These are phyloP conservation scores for Eilema sororculum DNA, from an alignment of 2,888 invertebrate species.

Conservation along the genomic window DNA sequence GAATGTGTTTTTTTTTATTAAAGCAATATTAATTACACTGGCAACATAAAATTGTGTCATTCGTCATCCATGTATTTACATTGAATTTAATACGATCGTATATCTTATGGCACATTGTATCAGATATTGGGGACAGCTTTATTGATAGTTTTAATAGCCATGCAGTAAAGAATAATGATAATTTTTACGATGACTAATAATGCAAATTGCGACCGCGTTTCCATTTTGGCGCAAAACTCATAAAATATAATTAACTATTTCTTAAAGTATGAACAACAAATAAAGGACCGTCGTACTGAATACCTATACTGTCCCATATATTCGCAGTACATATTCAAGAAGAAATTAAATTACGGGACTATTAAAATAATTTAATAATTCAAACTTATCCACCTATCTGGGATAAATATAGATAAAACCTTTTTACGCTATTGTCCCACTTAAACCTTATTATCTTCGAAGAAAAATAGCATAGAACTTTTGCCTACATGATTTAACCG, in stretches of 20 bases:
- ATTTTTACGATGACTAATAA: slow-evolving; percentile 49
- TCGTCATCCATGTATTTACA: slow-evolving; percentile 23
- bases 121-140: slow-evolving; percentile 40
- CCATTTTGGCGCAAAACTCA: slow-evolving; percentile 45
- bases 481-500: no score
- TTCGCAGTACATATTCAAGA: slow-evolving; percentile 22
- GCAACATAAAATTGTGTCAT: slow-evolving; percentile 22
- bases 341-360: neutral
- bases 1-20: neutral
- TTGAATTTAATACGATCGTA: slow-evolving; percentile 32
- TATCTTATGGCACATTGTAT: slow-evolving; percentile 30
- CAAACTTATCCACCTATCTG: no score
- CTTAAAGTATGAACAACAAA: slow-evolving; percentile 30
- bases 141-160: slow-evolving; percentile 50
- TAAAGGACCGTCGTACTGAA: no score
- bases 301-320: no score
- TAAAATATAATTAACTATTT: slow-evolving; percentile 25
- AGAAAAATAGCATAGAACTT: no score
- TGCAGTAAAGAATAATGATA: slow-evolving; percentile 47
- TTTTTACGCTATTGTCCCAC: no score
- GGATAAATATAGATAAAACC: no score
- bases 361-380: neutral
- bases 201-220: slow-evolving; percentile 40
- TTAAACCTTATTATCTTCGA: no score
- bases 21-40: slow-evolving; percentile 12